Percentiles rank a stretch among this genome's conserved stretches.
Conservation (phyloP, 2,888 invertebrate genomes). For the Stictocephala bisonia region DNA sequence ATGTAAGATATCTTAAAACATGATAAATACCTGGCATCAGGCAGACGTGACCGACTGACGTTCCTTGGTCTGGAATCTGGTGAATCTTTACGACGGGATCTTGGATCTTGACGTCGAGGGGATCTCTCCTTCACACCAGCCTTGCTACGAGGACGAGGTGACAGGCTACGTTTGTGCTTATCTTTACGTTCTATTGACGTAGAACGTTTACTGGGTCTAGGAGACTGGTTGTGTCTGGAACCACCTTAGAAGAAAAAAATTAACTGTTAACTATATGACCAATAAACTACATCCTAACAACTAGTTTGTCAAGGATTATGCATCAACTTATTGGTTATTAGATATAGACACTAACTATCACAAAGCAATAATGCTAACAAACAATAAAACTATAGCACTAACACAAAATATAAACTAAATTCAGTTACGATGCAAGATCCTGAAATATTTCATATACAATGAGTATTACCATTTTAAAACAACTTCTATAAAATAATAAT, state of each 20-base stretch:
- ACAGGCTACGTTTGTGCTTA: constrained; percentile 54
- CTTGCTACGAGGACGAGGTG: constrained; percentile 50
- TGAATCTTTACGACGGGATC: constrained; percentile 43
- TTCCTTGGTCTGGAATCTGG: constrained; percentile 39
- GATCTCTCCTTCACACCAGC: constrained; percentile 35
- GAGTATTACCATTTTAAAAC: neutral
- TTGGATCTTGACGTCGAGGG: constrained; percentile 38
- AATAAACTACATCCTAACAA: no score
- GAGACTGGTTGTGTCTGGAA: constrained; percentile 51
- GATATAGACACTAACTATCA: no score
- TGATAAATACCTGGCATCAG: neutral
- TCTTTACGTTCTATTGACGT: constrained; percentile 53
- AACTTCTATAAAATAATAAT: neutral
- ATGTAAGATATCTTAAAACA: neutral
- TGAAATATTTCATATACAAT: no score
- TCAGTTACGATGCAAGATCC: no score
- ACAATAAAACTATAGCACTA: no score
- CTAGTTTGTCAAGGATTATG: no score
- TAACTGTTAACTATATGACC: no score
- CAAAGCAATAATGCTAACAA: no score
- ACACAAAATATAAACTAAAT: no score
- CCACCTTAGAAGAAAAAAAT: neutral
- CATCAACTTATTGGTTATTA: no score
- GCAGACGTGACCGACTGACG: constrained; percentile 17
- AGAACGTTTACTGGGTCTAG: constrained; percentile 40